These are phyloP conservation scores for Belgica antarctica DNA, from an alignment of 2,888 invertebrate genomes.

Conservation along the genomic window DNA sequence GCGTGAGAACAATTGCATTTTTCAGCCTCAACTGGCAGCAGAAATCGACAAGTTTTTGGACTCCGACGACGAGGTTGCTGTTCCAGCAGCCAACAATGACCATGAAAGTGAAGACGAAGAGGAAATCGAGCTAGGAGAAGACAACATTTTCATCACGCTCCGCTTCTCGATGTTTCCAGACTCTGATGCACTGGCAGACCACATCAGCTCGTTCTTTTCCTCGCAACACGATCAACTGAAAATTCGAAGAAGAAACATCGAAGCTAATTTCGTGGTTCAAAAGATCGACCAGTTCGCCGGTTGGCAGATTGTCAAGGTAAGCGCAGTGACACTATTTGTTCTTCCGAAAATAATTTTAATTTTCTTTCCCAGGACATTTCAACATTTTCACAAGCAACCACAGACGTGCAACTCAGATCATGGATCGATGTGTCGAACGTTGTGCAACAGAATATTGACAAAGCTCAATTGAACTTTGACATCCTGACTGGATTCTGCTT, in stretches of 20 bases:
- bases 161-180: neutral
- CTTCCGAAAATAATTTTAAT: neutral
- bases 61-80: neutral
- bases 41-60: constrained; percentile 4
- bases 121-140: neutral
- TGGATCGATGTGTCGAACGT: too few relatives aligned
- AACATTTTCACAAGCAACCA: too few relatives aligned
- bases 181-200: neutral
- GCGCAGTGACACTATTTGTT: neutral
- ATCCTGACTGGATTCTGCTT: neutral
- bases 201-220: neutral
- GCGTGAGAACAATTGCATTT: neutral
- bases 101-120: constrained; percentile 5
- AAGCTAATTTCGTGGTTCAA: neutral
- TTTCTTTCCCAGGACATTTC: neutral
- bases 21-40: neutral
- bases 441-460: neutral
- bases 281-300: neutral
- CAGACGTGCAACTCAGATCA: neutral
- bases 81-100: neutral
- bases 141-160: neutral
- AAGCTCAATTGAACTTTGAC: neutral
- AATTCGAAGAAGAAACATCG: neutral
- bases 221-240: neutral
- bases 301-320: neutral